phyloP scores from a whole-genome alignment of 2,113 vertebrate species.

The Otocyon megalotis region DNA sequence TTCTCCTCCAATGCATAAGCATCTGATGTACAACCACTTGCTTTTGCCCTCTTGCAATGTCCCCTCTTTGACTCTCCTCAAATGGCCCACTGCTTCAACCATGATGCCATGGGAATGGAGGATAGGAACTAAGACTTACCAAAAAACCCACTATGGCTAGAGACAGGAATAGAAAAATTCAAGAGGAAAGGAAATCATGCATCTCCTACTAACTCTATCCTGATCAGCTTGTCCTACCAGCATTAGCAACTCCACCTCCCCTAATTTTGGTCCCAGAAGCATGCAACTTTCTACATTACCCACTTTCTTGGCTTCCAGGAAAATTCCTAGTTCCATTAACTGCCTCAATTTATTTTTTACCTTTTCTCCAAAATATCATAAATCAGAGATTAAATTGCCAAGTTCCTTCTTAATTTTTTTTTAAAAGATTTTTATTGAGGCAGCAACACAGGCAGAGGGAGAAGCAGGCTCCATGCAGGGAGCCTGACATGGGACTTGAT shows the following conservation, averaged over 20 bases:
- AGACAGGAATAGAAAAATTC: neutral
- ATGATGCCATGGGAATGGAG: neutral
- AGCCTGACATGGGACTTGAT: too few species aligned
- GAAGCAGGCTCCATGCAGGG: too few species aligned
- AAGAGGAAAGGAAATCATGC: neutral
- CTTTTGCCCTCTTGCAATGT: neutral
- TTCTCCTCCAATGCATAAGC: neutral
- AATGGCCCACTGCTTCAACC: neutral
- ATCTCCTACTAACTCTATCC: neutral
- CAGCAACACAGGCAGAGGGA: too few species aligned
- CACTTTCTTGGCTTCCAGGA: neutral
- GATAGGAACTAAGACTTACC: neutral
- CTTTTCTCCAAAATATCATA: too few species aligned
- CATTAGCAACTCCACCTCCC: too few species aligned
- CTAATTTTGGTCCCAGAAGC: neutral
- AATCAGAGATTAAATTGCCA: too few species aligned
- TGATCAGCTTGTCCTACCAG: neutral
- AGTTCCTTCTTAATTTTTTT: too few species aligned
- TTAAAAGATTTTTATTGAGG: too few species aligned
- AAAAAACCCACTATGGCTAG: neutral
- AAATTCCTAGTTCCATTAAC: neutral
- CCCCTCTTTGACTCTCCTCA: neutral
- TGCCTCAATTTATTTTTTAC: neutral
- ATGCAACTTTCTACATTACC: neutral
- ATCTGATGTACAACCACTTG: neutral